Evolutionary conservation across 2,113 vertebrate genomes (phyloP), one percentile per base, ranked within the genome.

Genomic region (Mola mola): DNA sequence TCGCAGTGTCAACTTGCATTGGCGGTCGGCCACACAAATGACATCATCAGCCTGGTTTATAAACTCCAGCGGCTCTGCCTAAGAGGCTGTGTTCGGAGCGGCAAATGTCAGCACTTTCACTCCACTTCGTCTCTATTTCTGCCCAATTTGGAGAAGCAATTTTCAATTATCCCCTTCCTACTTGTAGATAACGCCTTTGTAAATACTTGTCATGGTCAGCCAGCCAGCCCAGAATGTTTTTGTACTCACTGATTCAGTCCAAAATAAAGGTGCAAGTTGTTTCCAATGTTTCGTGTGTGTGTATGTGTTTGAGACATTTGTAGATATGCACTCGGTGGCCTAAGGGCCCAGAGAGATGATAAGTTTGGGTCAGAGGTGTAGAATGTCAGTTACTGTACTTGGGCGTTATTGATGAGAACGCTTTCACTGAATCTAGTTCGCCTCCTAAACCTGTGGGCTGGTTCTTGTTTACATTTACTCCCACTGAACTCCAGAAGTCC

Each of bases 101-200:
- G 8, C 28, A 52, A 40, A 41, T 26, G 62, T 57, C 65, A 68
- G 49, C 66, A 71, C 60, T 75, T 72, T 74, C 26, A 16, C 38
- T 17, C 29, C 19, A 6, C 56, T 21, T 20, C n/a, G n/a, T 52
- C 41, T 71, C 58, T 57, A 10, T 56, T 75, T 66, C 19, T 63
- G 19, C 52, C 60, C 8, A 1, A 37, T 67, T 61, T 64, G 26
- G 50, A 15, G 37, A 71, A 68, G 11, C 52, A 37, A 24, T 15
- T 57, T 51, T 66, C 49, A 72, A 41, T 11, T 50, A 16, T 50
- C 34, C 53, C 44, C 53, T 82, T 64, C 20, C 36, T 63, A 48
- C 50, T 81, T 91, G 90, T 91, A 90, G 89, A 90, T 90, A 86
- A 88, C 40, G 0, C 62, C 70, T 79, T 82, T 91, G 89, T 90